Base-by-base conservation (phyloP, 2,113 vertebrate species). In the Delphinus delphis region DNA sequence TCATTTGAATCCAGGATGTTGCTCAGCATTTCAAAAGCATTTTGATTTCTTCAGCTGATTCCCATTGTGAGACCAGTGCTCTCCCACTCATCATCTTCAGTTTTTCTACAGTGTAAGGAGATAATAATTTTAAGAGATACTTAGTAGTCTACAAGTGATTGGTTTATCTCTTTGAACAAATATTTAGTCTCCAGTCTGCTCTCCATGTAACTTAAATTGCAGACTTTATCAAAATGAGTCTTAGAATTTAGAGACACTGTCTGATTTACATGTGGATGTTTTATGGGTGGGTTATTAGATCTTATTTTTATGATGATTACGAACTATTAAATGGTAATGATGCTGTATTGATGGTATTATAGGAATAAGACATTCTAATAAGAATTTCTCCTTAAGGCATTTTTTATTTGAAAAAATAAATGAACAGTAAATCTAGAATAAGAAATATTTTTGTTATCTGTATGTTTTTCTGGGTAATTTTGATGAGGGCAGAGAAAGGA, bases 151-250 rank as follows among this genome's bases (percentile, higher is more conserved):
- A 9, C 8, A 67, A 20, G 58, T 67, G n/a, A 15, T 47, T 93
- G 67, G 41, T 63, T 92, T 74, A 41, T 93, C 25, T 96, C 63
- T 65, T 82, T 91, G 7, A 91, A 74, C 92, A 95, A 31, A 74
- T 96, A 36, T 74, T 6, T 89, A 17, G 53, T 44, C n/a, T 77
- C 38, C 28, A 92, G 2, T 44, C 58, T 58, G 26, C 23, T 68
- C 3, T 76, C 62, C 36, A 5, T 85, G 23, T 74, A 70, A 44
- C 41, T 91, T 13, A 95, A 50, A 93, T 74, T 36, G 9, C 17
- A 93, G 21, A 88, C 20, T 90, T 71, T 44, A 28, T 65, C 33
- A 53, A 84, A 91, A 83, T 58, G 26, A 94, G 8, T 33, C 53
- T 93, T 82, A 83, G 86, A 76, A 58, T 28, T 38, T 76, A 31